Percentiles rank a stretch among this genome's conserved stretches.
Evolutionary conservation across 2,113 vertebrate species (phyloP).

Genomic region (Dicrurus megarhynchus): DNA sequence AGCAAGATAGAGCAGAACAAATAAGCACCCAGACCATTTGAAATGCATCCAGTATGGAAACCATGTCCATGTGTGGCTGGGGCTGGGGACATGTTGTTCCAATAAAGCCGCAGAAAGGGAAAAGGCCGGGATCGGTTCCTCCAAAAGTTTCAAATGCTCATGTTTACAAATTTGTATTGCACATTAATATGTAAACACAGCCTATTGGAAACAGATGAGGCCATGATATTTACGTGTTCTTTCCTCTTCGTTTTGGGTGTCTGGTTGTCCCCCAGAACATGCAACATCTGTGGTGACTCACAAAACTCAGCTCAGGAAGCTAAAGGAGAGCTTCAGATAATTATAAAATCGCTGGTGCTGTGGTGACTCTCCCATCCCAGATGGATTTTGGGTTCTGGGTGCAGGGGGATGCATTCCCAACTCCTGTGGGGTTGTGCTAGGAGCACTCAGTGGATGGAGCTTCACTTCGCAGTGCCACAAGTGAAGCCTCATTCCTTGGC

Average conservation of each 20-base stretch:
- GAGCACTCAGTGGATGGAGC: rapidly evolving
- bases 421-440: rapidly evolving
- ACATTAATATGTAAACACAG: conserved; percentile 73
- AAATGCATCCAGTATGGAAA: conserved; percentile 60
- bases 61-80: conserved; percentile 34
- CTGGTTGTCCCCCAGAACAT: conserved; percentile 6
- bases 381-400: neutral
- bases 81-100: conserved; percentile 66
- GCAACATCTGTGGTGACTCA: neutral
- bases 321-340: neutral
- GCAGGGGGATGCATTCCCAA: too few relatives aligned
- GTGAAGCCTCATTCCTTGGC: neutral
- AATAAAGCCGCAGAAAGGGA: conserved; percentile 71
- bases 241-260: neutral
- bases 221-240: neutral
- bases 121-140: conserved; percentile 55
- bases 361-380: neutral
- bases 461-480: rapidly evolving
- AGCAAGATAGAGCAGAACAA: conserved; percentile 59
- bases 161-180: conserved; percentile 80
- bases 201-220: conserved; percentile 68
- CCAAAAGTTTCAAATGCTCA: conserved; percentile 61
- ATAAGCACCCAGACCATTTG: conserved; percentile 63
- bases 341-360: rapidly evolving
- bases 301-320: neutral